phyloP scores from a whole-genome alignment of 2,797 vertebrate species.

The Ciconia nigra region DNA sequence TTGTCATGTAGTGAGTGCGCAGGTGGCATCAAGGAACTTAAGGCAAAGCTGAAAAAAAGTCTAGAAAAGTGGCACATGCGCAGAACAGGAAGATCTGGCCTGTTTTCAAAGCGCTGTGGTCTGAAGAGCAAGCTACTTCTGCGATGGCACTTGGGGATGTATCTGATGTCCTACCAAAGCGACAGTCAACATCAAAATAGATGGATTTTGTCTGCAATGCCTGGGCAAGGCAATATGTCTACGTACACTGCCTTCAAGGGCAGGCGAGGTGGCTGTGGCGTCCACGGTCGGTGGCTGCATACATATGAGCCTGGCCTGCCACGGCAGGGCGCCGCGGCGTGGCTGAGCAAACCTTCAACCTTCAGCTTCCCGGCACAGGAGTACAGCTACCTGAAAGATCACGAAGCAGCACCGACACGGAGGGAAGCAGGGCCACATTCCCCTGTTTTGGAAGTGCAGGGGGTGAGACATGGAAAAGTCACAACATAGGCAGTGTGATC shows the following conservation, averaged over 20 bases:
- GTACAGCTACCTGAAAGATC: background rate
- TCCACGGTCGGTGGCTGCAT: background rate
- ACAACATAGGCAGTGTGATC: fast-evolving
- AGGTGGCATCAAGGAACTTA: background rate
- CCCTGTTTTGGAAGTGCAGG: background rate
- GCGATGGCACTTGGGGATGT: fast-evolving
- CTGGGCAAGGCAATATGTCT: background rate
- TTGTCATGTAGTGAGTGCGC: background rate
- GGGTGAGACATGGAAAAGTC: background rate
- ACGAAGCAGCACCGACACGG: fast-evolving
- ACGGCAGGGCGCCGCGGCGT: fast-evolving
- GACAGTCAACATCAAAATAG: background rate
- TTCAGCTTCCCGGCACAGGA: background rate
- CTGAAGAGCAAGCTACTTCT: background rate
- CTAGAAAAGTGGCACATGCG: background rate
- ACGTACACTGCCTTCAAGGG: background rate
- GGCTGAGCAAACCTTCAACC: background rate
- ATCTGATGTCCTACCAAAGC: background rate
- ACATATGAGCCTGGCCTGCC: background rate
- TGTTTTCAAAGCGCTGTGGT: background rate
- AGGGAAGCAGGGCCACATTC: background rate
- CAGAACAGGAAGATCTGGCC: background rate
- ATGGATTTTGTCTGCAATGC: background rate
- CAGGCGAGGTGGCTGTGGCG: fast-evolving
- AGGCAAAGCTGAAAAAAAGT: background rate